Evolutionary conservation across 2,888 invertebrate genomes (phyloP).

Genomic region (Acleris cristana): DNA sequence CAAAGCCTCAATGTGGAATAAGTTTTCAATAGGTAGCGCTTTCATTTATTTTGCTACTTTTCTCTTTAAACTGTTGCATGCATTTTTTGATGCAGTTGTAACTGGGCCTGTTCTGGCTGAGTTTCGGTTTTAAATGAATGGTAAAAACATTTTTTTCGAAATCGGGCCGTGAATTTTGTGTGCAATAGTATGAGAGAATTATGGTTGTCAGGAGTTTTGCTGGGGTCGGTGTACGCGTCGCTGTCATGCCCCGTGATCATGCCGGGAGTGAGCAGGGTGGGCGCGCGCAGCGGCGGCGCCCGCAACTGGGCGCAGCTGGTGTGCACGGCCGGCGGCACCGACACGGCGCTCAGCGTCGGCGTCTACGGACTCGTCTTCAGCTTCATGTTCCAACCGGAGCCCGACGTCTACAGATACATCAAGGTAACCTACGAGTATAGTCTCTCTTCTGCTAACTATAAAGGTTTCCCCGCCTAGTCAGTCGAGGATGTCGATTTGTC

Average conservation of each 20-base stretch:
- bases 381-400: slow-evolving; percentile 61
- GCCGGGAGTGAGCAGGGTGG: slow-evolving; percentile 61
- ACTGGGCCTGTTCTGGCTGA: too few species aligned
- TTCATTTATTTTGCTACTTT: slow-evolving; percentile 41
- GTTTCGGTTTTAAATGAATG: neutral
- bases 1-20: slow-evolving; percentile 54
- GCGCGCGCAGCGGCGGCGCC: slow-evolving; percentile 47
- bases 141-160: neutral
- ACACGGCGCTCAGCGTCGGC: slow-evolving; percentile 74
- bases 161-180: neutral
- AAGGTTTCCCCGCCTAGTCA: too few species aligned
- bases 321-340: slow-evolving; percentile 69
- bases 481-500: too few species aligned
- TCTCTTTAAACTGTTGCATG: slow-evolving; percentile 5
- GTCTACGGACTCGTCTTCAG: slow-evolving; percentile 68
- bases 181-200: neutral
- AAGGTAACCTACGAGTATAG: slow-evolving; percentile 53
- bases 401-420: slow-evolving; percentile 60
- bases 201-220: slow-evolving; percentile 57
- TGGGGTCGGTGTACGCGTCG: slow-evolving; percentile 72
- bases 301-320: slow-evolving; percentile 72
- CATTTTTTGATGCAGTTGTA: neutral
- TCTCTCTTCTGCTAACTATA: neutral
- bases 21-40: slow-evolving; percentile 47
- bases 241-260: slow-evolving; percentile 70